Base-by-base conservation (phyloP, 2,888 invertebrate species). In the Brenthis hecate region DNA sequence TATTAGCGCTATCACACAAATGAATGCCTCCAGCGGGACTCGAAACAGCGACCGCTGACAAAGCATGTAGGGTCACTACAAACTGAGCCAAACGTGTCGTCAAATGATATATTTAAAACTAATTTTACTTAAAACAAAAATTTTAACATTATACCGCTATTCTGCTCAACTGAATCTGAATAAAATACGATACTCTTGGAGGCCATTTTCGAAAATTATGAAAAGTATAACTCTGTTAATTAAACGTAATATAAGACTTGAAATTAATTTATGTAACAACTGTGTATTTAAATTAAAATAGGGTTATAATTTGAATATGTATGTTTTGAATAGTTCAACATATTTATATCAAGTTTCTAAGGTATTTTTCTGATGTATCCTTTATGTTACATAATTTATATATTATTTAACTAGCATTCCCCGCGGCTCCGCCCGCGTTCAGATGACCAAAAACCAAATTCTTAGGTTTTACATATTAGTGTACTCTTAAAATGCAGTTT, bases 161-260 rank as follows among this genome's bases (percentile, higher is more conserved):
- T 28, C 23, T n/a, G 13, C 58, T 60, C 48, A n/a, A 60, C 58
- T 50, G 58, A 28, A 60, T n/a, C 28, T 28, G 58, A 28, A 60
- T 60, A 50, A 60, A 60, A 60, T 60, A 60, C 58, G 58, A 60
- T 60, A 60, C 58, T 60, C 50, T 60, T 50, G 48, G 58, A 60
- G 58, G 58, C 50, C 48, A 58, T 60, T 60, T 60, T 60, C 60
- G 50, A 50, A 50, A 60, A 60, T 60, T 28, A 58, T 58, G 58
- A 28, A 58, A 58, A 48, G n/a, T 16, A 50, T 50, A 28, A 50
- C 50, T 58, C 28, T n/a, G 28, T 48, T 60, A 60, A 60, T 60
- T 60, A 28, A 60, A 60, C 60, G 50, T 50, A 50, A 50, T 60
- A 60, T 60, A 28, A 60, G 28, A 32, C 60, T 60, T 60, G 48